Conservation (phyloP, 2,797 vertebrate species). For the Knipowitschia caucasica region DNA sequence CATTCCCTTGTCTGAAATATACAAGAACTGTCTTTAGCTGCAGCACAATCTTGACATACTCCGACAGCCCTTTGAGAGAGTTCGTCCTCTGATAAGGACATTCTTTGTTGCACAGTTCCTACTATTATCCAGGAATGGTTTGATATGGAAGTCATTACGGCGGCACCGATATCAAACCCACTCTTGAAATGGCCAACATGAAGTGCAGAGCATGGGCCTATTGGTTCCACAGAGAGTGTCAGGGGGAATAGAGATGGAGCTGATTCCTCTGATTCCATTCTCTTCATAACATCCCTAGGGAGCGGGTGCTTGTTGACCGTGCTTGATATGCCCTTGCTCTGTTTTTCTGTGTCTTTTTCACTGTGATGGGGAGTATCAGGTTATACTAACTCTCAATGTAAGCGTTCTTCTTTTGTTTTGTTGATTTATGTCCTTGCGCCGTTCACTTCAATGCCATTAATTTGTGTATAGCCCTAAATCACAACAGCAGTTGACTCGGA, state of each 20-base stretch:
- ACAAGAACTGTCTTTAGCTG: constrained; percentile 13
- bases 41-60: constrained; percentile 13
- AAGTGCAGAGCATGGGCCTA: constrained; percentile 47
- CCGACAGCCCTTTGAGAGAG: constrained; percentile 38
- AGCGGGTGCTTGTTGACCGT: constrained; percentile 43
- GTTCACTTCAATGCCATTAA: too few species aligned
- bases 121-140: constrained; percentile 40
- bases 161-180: constrained; percentile 46
- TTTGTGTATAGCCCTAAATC: too few species aligned
- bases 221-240: constrained; percentile 49
- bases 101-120: constrained; percentile 45
- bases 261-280: constrained; percentile 42
- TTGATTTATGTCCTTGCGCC: too few species aligned
- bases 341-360: constrained; percentile 43
- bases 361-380: neutral
- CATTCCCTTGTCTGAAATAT: constrained; percentile 22
- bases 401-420: too few species aligned
- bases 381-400: too few species aligned
- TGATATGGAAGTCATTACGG: constrained; percentile 45
- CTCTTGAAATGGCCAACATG: constrained; percentile 53
- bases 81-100: constrained; percentile 55
- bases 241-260: constrained; percentile 20
- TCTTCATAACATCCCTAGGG: constrained; percentile 29
- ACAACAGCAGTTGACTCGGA: too few species aligned
- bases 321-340: constrained; percentile 47